Conservation (phyloP, 2,797 vertebrate genomes). For the Brotula barbata region DNA sequence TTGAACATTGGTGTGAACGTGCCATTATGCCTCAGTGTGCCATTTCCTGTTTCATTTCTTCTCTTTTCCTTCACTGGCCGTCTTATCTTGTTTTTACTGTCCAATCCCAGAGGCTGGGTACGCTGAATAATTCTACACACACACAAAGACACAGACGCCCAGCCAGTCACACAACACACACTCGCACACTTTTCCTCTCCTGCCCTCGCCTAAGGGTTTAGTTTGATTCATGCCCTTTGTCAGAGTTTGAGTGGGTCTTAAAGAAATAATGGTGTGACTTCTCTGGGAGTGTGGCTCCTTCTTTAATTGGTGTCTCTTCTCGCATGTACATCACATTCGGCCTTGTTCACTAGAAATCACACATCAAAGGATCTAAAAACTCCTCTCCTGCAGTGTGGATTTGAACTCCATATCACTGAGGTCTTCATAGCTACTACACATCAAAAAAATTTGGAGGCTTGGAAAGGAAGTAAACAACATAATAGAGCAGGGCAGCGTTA, state of each 20-base stretch:
- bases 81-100: slow-evolving; percentile 66
- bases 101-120: slow-evolving; percentile 36
- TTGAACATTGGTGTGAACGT: slow-evolving; percentile 1
- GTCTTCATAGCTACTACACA: slow-evolving; percentile 36
- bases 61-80: slow-evolving; percentile 45
- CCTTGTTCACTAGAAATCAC: slow-evolving; percentile 71
- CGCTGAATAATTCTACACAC: slow-evolving; percentile 24
- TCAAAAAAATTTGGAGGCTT: slow-evolving; percentile 14
- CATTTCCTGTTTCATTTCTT: slow-evolving; percentile 41
- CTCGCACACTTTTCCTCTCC: slow-evolving; percentile 30
- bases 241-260: slow-evolving; percentile 72
- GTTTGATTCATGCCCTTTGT: slow-evolving; percentile 75
- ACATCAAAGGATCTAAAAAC: slow-evolving; percentile 68
- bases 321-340: slow-evolving; percentile 69
- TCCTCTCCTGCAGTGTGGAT: slow-evolving; percentile 55
- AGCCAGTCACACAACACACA: slow-evolving; percentile 19
- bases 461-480: slow-evolving; percentile 17
- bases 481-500: slow-evolving; percentile 15
- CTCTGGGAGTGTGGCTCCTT: slow-evolving; percentile 59
- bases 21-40: slow-evolving; percentile 32
- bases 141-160: slow-evolving; percentile 3
- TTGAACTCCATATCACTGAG: slow-evolving; percentile 48
- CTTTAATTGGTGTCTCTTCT: slow-evolving; percentile 76
- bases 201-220: slow-evolving; percentile 71
- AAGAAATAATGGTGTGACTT: slow-evolving; percentile 74